A percentile compares a stretch with the other conserved stretches of the same genome.
Conservation (phyloP, 2,888 invertebrate genomes). For the Chrysodeixis includens region DNA sequence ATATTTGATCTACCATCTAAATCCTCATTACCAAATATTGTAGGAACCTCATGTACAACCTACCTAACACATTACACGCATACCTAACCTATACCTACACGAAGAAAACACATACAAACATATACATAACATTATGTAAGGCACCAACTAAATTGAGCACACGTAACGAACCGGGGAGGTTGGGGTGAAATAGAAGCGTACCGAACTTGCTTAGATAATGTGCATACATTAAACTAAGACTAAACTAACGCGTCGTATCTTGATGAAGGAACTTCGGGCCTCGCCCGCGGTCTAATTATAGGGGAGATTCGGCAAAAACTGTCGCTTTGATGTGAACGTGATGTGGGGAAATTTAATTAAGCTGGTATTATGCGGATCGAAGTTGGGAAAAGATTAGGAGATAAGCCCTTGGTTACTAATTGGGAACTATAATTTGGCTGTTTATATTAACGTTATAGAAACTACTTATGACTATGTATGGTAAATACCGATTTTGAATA, state of each 20-base stretch:
- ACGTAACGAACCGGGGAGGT: constrained; percentile 70
- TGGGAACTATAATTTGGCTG: constrained; percentile 24
- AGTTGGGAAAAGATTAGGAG: constrained; percentile 43
- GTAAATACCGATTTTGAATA: no score
- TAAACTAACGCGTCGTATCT: constrained; percentile 85
- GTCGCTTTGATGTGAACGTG: constrained; percentile 55
- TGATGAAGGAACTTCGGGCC: constrained; percentile 85
- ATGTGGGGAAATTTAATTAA: constrained; percentile 63
- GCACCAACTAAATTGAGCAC: constrained; percentile 76
- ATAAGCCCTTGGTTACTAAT: constrained; percentile 19
- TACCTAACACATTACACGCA: background rate
- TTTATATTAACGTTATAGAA: background rate
- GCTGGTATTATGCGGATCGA: constrained; percentile 29
- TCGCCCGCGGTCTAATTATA: constrained; percentile 84
- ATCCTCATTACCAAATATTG: background rate
- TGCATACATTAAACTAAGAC: constrained; percentile 89
- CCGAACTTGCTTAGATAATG: constrained; percentile 88
- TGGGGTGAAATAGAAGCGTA: constrained; percentile 64
- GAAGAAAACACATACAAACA: constrained; percentile 23
- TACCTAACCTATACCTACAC: background rate
- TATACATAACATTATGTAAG: constrained; percentile 55
- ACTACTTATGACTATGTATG: no score
- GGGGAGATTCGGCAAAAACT: constrained; percentile 72
- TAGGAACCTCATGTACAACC: background rate
- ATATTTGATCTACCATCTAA: no score